Evolutionary conservation across 2,113 vertebrate genomes (phyloP).

Genomic region (Oostethus manadensis): DNA sequence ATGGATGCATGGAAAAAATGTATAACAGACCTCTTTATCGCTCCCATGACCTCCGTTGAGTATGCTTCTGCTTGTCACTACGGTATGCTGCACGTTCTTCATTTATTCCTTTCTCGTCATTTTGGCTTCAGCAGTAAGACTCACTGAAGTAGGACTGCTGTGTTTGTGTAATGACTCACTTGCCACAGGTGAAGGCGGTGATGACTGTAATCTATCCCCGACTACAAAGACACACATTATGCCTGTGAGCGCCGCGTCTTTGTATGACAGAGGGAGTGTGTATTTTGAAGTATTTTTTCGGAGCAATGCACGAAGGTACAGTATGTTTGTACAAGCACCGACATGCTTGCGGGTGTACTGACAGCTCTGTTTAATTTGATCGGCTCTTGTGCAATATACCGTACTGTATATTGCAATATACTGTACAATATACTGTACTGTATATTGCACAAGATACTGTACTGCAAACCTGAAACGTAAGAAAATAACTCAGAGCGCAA

Average conservation of each 20-base stretch:
- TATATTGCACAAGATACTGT: too few relatives aligned
- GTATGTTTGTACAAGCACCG: background rate
- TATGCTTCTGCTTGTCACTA: too few relatives aligned
- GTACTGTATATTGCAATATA: too few relatives aligned
- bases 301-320: background rate
- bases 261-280: background rate
- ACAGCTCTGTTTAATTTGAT: background rate
- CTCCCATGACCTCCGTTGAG: too few relatives aligned
- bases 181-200: constrained; percentile 12
- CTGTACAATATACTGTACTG: too few relatives aligned
- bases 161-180: constrained; percentile 31
- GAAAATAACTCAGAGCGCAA: background rate
- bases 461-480: background rate
- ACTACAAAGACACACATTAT: constrained; percentile 11
- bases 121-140: background rate
- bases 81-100: background rate
- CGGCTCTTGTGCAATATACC: constrained; percentile 21
- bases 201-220: constrained; percentile 27
- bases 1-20: too few relatives aligned
- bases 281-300: background rate
- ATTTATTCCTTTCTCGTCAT: background rate
- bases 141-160: too few relatives aligned
- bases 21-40: too few relatives aligned
- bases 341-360: background rate
- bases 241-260: background rate